phyloP scores from a whole-genome alignment of 2,888 invertebrate species.

The Drosophila buzzatii region DNA sequence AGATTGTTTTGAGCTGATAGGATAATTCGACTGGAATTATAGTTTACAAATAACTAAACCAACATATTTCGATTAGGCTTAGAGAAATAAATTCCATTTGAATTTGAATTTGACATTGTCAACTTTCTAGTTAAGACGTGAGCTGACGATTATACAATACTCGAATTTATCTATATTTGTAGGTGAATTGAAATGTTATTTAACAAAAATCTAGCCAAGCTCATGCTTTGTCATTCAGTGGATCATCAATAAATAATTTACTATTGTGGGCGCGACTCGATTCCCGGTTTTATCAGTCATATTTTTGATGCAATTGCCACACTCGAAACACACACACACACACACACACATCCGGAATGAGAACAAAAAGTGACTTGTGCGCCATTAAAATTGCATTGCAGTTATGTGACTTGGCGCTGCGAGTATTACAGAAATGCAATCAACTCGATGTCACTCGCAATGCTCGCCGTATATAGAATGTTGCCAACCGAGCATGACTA shows the following conservation, averaged over 20 bases:
- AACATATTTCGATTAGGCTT: neutral
- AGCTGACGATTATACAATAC: too few relatives aligned
- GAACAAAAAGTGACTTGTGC: conserved; percentile 29
- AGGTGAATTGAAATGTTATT: neutral
- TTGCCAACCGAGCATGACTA: conserved; percentile 63
- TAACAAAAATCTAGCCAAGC: neutral
- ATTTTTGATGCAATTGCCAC: conserved; percentile 1
- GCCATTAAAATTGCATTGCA: conserved; percentile 54
- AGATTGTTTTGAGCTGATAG: neutral
- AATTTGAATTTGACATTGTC: neutral
- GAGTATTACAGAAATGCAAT: conserved; percentile 48
- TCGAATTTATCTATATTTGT: neutral
- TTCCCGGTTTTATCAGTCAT: conserved; percentile 5
- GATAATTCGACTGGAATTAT: neutral
- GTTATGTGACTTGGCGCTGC: conserved; percentile 5
- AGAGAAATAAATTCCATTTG: neutral
- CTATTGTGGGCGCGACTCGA: neutral
- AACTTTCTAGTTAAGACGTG: neutral
- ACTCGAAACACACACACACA: too few relatives aligned
- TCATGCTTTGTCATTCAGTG: neutral
- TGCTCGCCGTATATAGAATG: conserved; percentile 37
- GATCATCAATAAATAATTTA: conserved; percentile 4
- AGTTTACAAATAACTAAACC: neutral
- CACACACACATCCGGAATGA: neutral
- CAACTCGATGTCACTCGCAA: conserved; percentile 52